These are phyloP conservation scores for Monarcha castaneiventris DNA, from an alignment of 2,113 vertebrate genomes.

Conservation along the genomic window DNA sequence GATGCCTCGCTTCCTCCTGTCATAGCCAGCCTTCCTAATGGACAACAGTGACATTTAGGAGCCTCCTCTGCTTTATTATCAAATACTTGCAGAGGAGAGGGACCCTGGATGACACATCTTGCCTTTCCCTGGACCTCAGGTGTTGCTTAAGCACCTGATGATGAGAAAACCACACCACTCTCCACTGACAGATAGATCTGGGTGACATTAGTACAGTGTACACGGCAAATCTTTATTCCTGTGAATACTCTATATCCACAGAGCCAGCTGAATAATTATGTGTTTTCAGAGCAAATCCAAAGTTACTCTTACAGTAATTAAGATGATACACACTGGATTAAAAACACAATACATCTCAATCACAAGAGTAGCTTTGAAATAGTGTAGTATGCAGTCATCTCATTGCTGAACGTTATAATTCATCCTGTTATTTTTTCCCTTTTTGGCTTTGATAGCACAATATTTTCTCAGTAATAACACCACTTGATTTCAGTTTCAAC, in stretches of 20 bases:
- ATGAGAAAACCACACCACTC: background rate
- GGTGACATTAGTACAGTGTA: background rate
- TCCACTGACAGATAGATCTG: background rate
- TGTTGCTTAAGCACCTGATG: background rate
- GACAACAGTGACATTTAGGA: background rate
- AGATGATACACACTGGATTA: background rate
- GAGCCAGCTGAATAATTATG: background rate
- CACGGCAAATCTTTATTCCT: background rate
- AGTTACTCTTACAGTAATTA: background rate
- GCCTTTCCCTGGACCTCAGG: background rate
- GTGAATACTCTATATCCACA: background rate
- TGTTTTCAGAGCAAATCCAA: background rate
- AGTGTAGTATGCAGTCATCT: background rate
- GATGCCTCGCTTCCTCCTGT: background rate
- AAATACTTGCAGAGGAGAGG: background rate
- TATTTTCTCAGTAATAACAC: conserved; percentile 24
- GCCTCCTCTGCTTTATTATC: background rate
- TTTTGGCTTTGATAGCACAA: conserved; percentile 19
- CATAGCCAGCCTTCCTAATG: background rate
- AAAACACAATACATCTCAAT: background rate
- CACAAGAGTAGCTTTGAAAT: background rate
- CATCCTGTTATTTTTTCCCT: background rate
- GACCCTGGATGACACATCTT: background rate
- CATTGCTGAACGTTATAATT: background rate
- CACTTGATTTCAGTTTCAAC: conserved; percentile 10